Percentiles rank a stretch among this genome's conserved stretches.
These are phyloP conservation scores for Lampris incognitus DNA, from an alignment of 2,113 vertebrate species.

Conservation along the genomic window DNA sequence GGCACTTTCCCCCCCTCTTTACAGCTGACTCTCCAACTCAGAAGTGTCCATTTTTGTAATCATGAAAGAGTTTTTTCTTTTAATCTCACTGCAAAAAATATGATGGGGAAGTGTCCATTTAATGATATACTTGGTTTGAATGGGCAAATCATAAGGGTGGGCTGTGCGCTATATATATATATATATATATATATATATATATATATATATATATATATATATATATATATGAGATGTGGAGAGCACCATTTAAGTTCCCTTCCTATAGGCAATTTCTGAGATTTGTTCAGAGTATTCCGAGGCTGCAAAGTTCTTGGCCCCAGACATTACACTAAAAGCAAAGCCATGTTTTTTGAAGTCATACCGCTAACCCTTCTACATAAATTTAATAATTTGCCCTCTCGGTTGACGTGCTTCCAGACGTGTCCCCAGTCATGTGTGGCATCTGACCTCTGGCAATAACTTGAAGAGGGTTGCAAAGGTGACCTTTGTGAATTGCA, in stretches of 20 bases:
- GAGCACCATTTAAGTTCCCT: slow-evolving; percentile 14
- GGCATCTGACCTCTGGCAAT: slow-evolving; percentile 74
- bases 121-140: no score
- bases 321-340: slow-evolving; percentile 84
- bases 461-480: slow-evolving; percentile 74
- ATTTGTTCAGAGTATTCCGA: slow-evolving; percentile 53
- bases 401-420: slow-evolving; percentile 66
- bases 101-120: no score
- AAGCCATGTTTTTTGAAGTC: slow-evolving; percentile 79
- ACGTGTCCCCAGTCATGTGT: slow-evolving; percentile 55
- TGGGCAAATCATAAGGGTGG: background rate
- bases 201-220: background rate
- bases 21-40: slow-evolving; percentile 8
- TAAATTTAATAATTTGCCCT: slow-evolving; percentile 78
- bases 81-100: no score
- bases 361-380: slow-evolving; percentile 65
- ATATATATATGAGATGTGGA: background rate
- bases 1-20: slow-evolving; percentile 8
- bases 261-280: slow-evolving; percentile 32
- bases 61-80: no score
- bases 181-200: background rate
- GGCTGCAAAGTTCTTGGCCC: slow-evolving; percentile 51
- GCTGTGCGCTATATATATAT: background rate
- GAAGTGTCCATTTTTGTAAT: no score
- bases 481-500: slow-evolving; percentile 79